Conservation (phyloP, 2,888 invertebrate species). For the Metellina segmentata region DNA sequence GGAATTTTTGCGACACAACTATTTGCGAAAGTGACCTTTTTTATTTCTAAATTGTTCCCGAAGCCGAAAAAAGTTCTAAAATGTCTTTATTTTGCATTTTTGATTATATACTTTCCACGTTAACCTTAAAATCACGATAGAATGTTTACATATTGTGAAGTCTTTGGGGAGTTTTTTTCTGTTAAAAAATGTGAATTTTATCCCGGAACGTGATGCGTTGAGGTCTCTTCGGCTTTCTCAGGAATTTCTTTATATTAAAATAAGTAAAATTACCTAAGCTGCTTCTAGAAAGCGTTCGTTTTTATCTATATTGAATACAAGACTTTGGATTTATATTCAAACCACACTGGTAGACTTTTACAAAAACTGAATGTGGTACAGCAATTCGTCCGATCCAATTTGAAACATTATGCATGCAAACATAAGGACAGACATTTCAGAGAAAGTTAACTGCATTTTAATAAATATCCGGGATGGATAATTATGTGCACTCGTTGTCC, state of each 20-base stretch:
- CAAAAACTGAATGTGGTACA: too few species aligned
- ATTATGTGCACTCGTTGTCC: too few species aligned
- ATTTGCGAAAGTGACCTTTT: conserved; percentile 18
- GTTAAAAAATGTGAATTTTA: neutral
- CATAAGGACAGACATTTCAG: too few species aligned
- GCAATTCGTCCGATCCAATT: too few species aligned
- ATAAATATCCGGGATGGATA: too few species aligned
- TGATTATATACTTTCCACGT: neutral
- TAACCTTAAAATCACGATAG: neutral
- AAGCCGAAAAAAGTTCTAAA: neutral
- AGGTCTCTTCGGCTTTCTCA: neutral
- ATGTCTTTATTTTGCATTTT: neutral
- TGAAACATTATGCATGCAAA: too few species aligned
- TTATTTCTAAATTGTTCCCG: conserved; percentile 22
- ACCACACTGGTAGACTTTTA: too few species aligned
- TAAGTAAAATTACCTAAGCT: neutral
- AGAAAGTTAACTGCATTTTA: too few species aligned
- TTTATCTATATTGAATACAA: neutral
- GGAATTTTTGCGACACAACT: conserved; percentile 32
- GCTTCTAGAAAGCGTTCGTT: neutral
- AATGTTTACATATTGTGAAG: neutral
- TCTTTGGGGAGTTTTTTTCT: neutral
- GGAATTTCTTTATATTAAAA: neutral
- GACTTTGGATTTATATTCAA: too few species aligned
- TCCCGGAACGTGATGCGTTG: neutral